A percentile compares a stretch with the other conserved stretches of the same genome.
Evolutionary conservation across 2,888 invertebrate species (phyloP).

Genomic region (Temnothorax unifasciatus): DNA sequence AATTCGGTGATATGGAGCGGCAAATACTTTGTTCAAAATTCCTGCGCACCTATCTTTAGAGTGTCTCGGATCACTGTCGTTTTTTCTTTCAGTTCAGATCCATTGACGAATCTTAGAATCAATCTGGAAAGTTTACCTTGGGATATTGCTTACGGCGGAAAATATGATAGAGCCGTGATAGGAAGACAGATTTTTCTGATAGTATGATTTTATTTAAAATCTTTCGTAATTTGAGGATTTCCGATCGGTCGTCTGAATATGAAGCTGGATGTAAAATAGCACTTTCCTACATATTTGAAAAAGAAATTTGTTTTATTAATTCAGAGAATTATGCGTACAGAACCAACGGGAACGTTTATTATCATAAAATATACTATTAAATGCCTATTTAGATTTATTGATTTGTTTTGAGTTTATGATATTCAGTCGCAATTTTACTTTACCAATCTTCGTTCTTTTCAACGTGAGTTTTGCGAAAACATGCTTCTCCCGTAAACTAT

Average conservation of each 20-base stretch:
- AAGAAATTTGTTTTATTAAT: neutral
- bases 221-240: conserved; percentile 15
- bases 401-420: neutral
- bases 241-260: neutral
- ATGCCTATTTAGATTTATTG: neutral
- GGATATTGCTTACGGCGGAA: neutral
- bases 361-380: conserved; percentile 19
- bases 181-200: neutral
- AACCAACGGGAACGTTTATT: neutral
- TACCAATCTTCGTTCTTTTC: neutral
- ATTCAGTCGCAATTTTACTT: neutral
- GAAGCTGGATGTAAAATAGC: conserved; percentile 20
- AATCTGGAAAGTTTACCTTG: conserved; percentile 23
- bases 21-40: conserved; percentile 32
- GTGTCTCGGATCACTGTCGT: neutral
- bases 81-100: neutral
- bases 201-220: conserved; percentile 9
- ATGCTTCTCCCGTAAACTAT: neutral
- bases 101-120: conserved; percentile 13
- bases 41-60: neutral
- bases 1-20: neutral
- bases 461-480: conserved; percentile 13
- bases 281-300: neutral
- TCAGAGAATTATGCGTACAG: neutral
- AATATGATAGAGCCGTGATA: neutral